A percentile compares a stretch with the other conserved stretches of the same genome.
These are phyloP conservation scores for Connochaetes taurinus DNA, from an alignment of 2,113 vertebrate genomes.

Conservation along the genomic window DNA sequence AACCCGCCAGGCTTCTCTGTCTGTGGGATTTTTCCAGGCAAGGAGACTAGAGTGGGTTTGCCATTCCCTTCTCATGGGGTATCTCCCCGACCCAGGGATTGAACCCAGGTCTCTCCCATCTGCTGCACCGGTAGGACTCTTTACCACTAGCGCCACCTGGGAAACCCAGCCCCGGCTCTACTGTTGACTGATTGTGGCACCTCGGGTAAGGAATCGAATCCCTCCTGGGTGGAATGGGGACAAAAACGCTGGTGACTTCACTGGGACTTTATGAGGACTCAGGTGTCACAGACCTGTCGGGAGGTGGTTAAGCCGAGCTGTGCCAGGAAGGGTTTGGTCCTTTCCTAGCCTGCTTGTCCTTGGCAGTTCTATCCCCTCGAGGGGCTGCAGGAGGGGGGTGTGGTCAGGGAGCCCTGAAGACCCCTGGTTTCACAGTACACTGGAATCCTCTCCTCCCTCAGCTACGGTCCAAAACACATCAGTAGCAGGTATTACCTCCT, in stretches of 20 bases:
- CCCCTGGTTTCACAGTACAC: neutral
- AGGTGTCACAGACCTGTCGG: neutral
- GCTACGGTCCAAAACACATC: neutral
- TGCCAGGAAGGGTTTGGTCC: neutral
- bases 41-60: neutral
- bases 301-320: neutral
- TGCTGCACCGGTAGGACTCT: neutral
- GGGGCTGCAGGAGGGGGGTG: neutral
- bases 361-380: neutral
- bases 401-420: neutral
- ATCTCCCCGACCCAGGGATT: neutral
- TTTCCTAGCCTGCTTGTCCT: neutral
- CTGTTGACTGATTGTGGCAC: neutral
- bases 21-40: neutral
- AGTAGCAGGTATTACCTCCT: neutral
- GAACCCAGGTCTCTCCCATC: neutral
- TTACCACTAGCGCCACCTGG: neutral
- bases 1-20: neutral
- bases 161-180: neutral
- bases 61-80: neutral
- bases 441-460: too few species aligned
- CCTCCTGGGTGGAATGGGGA: neutral
- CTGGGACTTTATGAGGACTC: neutral
- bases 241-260: neutral
- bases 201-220: neutral